A percentile compares a stretch with the other conserved stretches of the same genome.
Evolutionary conservation across 1,140 invertebrate genomes (phyloP).

Genomic region (Heliconius melpomene): DNA sequence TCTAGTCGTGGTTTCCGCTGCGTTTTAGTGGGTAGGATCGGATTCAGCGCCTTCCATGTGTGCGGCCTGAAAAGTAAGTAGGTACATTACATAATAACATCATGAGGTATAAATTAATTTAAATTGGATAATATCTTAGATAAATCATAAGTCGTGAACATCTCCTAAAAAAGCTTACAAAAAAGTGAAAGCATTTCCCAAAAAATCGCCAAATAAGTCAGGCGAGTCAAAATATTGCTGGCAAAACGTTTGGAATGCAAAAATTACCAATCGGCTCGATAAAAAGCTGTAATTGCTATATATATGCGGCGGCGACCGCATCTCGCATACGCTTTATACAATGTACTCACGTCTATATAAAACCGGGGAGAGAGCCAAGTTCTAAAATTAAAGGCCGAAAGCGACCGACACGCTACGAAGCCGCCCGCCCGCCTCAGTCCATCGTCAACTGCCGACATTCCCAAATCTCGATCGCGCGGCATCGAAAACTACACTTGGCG

Average conservation of each 20-base stretch:
- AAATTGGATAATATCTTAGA: background rate
- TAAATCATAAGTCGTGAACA: no score
- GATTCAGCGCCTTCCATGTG: no score
- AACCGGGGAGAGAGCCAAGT: constrained; percentile 79
- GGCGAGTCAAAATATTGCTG: constrained; percentile 52
- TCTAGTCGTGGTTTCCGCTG: no score
- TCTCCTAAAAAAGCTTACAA: background rate
- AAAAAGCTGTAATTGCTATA: constrained; percentile 79
- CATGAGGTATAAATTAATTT: background rate
- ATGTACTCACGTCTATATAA: constrained; percentile 81
- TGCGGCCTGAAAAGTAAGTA: no score
- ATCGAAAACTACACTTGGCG: constrained; percentile 59
- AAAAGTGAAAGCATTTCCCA: background rate
- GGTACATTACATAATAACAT: background rate
- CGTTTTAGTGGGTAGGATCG: no score
- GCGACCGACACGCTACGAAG: constrained; percentile 64
- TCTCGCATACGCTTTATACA: constrained; percentile 77
- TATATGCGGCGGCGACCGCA: constrained; percentile 66
- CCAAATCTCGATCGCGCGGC: constrained; percentile 66
- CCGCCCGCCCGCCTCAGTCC: constrained; percentile 78
- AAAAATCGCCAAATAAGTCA: constrained; percentile 57
- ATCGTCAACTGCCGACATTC: constrained; percentile 72
- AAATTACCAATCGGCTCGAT: constrained; percentile 73
- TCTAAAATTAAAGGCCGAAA: constrained; percentile 78
- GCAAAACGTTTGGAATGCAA: constrained; percentile 62